Conservation (phyloP, 2,797 vertebrate genomes). For the Amphiprion clarkii region DNA sequence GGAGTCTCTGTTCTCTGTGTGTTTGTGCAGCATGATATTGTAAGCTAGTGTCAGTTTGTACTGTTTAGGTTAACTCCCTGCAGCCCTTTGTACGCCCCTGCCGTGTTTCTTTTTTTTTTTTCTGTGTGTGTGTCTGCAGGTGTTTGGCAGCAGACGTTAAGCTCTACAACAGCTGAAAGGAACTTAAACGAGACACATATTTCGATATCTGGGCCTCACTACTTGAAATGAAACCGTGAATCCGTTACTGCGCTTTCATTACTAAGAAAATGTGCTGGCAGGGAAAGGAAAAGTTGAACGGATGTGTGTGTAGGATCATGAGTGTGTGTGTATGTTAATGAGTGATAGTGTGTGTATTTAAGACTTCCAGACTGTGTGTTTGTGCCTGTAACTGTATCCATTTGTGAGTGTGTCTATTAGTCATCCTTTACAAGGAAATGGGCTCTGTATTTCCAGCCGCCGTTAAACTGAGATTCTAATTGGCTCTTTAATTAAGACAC, state of each 20-base stretch:
- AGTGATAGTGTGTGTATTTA: constrained; percentile 23
- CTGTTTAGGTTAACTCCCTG: constrained; percentile 57
- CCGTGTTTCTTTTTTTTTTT: not conserved
- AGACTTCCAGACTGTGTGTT: constrained; percentile 27
- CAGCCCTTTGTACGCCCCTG: constrained; percentile 13
- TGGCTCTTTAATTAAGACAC: constrained; percentile 73
- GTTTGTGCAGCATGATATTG: constrained; percentile 28
- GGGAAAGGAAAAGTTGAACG: constrained; percentile 28
- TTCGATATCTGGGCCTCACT: constrained; percentile 39
- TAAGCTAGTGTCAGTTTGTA: constrained; percentile 27
- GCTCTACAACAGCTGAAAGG: constrained; percentile 47
- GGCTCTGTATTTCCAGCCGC: constrained; percentile 62
- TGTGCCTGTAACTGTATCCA: constrained; percentile 44
- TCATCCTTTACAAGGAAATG: constrained; percentile 65
- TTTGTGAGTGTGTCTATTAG: constrained; percentile 49
- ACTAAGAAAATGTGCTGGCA: constrained; percentile 42
- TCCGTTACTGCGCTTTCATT: constrained; percentile 39
- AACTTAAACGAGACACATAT: constrained; percentile 51
- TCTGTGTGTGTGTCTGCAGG: constrained; percentile 28
- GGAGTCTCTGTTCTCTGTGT: constrained; percentile 2
- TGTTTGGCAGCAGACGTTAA: constrained; percentile 49
- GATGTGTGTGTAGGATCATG: constrained; percentile 18
- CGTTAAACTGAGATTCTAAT: constrained; percentile 69
- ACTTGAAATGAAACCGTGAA: constrained; percentile 10
- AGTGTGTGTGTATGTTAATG: constrained; percentile 3